Conservation (phyloP, 2,113 vertebrate genomes). For the Tenrec ecaudatus region DNA sequence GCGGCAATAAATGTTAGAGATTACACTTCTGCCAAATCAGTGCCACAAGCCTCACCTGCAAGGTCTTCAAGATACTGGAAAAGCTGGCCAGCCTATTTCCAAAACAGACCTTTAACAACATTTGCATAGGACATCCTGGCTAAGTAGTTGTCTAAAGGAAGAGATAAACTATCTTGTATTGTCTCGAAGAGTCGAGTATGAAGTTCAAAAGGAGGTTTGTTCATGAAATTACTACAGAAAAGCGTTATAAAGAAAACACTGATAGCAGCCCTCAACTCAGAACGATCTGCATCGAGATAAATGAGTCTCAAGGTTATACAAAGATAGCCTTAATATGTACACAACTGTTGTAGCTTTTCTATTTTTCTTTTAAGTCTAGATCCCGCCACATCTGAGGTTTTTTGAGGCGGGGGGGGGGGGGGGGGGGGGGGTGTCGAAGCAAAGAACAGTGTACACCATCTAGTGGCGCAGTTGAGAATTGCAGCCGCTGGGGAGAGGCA, state of each 20-base stretch:
- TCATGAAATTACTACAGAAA: slow-evolving; percentile 71
- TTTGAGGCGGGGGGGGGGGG: not conserved
- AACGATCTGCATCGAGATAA: not conserved
- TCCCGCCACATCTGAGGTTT: slow-evolving; percentile 66
- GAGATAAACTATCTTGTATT: slow-evolving; percentile 47
- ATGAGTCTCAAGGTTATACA: not conserved
- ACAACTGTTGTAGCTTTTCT: slow-evolving; percentile 71
- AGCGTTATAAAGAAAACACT: slow-evolving; percentile 71
- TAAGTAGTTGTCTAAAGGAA: slow-evolving; percentile 50
- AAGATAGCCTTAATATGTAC: not conserved
- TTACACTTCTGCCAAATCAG: not conserved
- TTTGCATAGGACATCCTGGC: not conserved
- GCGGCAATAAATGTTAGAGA: not conserved
- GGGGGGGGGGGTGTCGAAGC: slow-evolving; percentile 52
- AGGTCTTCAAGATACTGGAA: not conserved
- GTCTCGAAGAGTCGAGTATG: slow-evolving; percentile 56
- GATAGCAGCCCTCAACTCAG: slow-evolving; percentile 24
- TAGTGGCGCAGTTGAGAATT: slow-evolving; percentile 83
- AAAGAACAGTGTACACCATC: slow-evolving; percentile 85
- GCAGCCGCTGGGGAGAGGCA: slow-evolving; percentile 10
- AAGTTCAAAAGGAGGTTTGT: slow-evolving; percentile 63
- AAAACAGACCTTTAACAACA: slow-evolving; percentile 3
- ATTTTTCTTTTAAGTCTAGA: slow-evolving; percentile 81
- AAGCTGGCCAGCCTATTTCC: not conserved
- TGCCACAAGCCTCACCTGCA: not conserved